phyloP scores from a whole-genome alignment of 2,888 invertebrate genomes.

The Uloborus plumipes region DNA sequence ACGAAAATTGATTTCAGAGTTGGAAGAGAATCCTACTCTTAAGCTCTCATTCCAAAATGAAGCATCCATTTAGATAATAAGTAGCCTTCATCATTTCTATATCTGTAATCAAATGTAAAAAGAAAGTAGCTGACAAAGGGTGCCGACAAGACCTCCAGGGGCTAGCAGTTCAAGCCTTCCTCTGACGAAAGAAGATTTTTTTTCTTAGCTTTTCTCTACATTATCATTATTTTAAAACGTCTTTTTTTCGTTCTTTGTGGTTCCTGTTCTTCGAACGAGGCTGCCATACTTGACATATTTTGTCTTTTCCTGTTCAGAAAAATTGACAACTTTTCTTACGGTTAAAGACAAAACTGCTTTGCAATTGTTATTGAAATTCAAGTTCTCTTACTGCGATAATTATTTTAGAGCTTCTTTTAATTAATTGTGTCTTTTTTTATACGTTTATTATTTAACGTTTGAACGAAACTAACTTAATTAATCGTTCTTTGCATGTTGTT shows the following conservation, averaged over 20 bases:
- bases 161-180: constrained; percentile 15
- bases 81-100: constrained; percentile 14
- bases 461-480: no score
- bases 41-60: constrained; percentile 12
- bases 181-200: constrained; percentile 40
- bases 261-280: constrained; percentile 28
- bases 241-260: constrained; percentile 37
- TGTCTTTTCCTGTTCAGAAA: constrained; percentile 21
- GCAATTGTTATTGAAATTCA: constrained; percentile 38
- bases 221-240: constrained; percentile 49
- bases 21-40: not conserved
- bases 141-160: constrained; percentile 40
- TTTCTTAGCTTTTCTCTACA: constrained; percentile 14
- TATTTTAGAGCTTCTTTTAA: constrained; percentile 31
- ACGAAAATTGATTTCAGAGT: no score
- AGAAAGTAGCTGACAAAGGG: constrained; percentile 31
- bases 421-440: constrained; percentile 25
- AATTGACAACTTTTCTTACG: constrained; percentile 26
- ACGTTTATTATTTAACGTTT: not conserved
- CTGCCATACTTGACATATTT: constrained; percentile 22
- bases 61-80: constrained; percentile 52
- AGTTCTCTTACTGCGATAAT: constrained; percentile 12
- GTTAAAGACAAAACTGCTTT: not conserved
- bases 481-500: no score
- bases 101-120: constrained; percentile 10